Base-by-base conservation (phyloP, 2,113 vertebrate species). In the Microcebus ravelobensis region DNA sequence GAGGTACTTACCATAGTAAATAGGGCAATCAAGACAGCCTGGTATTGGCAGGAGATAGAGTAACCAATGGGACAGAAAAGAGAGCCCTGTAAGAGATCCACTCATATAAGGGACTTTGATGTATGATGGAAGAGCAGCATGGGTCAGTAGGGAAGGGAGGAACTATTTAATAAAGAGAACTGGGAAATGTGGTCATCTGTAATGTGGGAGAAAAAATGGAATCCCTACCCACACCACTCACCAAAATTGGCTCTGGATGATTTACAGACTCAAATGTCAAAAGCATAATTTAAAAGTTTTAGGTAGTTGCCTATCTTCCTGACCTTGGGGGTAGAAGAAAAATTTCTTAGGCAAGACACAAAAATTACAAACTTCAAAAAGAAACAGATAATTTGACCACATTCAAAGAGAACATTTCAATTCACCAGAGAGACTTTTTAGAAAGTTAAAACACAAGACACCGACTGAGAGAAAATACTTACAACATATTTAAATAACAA, bases 321-420 rank as follows among this genome's bases (percentile, higher is more conserved):
- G 42, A 57, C 25, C 8, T 52, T 77, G 25, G 21, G 13, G 9
- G 36, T 25, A 55, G 36, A 74, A 77, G 81, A 81, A 92, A 4
- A 18, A 76, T 83, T 82, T 92, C 68, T 93, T 76, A 82, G 17
- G 42, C 48, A 87, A 83, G 21, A 63, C 36, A 82, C 34, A 21
- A 61, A 90, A 71, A 39, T 77, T 59, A 55, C 12, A 90, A 87
- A 93, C 70, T 74, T 90, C 63, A 50, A 65, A 82, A 71, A 29
- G 61, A 90, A 95, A 74, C 29, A 45, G 63, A 48, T 74, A 80
- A 67, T 89, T 6, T 79, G 79, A 76, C 8, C 11, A 50, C 27
- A 55, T 82, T 86, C 67, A 89, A 87, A 63, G n/a, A 67, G 88
- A 94, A 77, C n/a, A 83, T 57, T 90, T 86, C 70, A 83, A 57